phyloP scores from a whole-genome alignment of 2,888 invertebrate species.

The Nezara viridula region DNA sequence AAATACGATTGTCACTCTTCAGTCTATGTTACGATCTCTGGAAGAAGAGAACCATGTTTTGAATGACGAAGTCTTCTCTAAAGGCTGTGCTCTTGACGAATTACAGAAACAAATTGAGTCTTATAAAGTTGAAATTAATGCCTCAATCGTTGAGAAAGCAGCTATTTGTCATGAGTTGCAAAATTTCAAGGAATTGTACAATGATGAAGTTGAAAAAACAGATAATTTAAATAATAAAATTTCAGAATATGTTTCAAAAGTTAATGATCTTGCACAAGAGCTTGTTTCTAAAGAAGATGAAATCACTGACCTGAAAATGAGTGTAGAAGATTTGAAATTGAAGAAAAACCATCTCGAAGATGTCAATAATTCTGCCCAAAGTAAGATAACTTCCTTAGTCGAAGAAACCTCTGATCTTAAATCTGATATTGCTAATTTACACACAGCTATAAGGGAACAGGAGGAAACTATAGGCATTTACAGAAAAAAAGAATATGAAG shows the following conservation, averaged over 20 bases:
- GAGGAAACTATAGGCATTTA: not conserved
- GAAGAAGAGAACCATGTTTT: conserved; percentile 33
- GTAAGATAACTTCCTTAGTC: not conserved
- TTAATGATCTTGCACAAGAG: not conserved
- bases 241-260: conserved; percentile 29
- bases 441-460: not conserved
- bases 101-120: not conserved
- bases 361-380: not conserved
- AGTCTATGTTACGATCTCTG: not conserved
- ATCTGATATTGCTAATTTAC: not conserved
- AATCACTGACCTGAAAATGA: not conserved
- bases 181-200: conserved; percentile 17
- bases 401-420: not conserved
- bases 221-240: conserved; percentile 47
- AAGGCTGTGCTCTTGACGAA: not conserved
- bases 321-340: not conserved
- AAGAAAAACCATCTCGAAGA: not conserved
- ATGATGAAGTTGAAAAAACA: conserved; percentile 20
- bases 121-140: conserved; percentile 42
- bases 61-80: not conserved
- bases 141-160: conserved; percentile 2
- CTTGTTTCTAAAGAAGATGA: not conserved
- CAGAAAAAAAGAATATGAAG: not conserved
- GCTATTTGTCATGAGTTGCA: conserved; percentile 13
- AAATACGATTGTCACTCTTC: not conserved